Evolutionary conservation across 37 sponge, comb jelly and placozoan genomes (phyloP), one percentile per base, ranked within the genome.

Genomic region (Halichondria panicea): DNA sequence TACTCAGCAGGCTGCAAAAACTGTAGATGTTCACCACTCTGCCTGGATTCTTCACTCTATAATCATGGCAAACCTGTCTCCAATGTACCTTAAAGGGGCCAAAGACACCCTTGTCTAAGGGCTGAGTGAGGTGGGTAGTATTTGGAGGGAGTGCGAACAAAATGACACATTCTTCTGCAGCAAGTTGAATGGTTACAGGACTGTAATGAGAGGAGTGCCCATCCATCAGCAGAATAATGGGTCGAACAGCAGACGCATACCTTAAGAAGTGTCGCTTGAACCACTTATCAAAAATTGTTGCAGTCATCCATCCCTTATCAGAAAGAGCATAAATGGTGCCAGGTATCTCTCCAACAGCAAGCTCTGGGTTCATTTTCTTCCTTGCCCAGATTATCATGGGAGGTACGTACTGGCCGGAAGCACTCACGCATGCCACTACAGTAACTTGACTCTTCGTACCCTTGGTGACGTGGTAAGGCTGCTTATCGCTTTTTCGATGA

Each of bases 121-220:
- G 88, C 44, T 87, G 88, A 0, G 76, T 38, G 33, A 58, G 63
- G 33, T 81, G 82, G 0, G 81, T 87, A 4, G 88, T 81, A 39
- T 87, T 56, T 9, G 82, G 88, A 42, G 88, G 88, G 38, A 87
- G 59, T 36, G 76, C 81, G 1, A 87, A 64, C 52, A 81, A 66
- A 28, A 81, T 71, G 1, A 86, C 48, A 19, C 66, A 69, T 22
- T 77, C 15, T 21, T 80, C 76, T 66, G 31, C 55, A 21, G 87
- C 81, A 55, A 72, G 37, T 9, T 76, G 59, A 40, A 81, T 13
- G 22, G 66, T 61, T 21, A 50, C 60, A 33, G 81, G 87, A 15
- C 81, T 63, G 33, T 78, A 86, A 39, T 86, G 87, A 37, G 80
- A 74, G 70, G 66, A 53, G 39, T 80, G 81, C 15, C 87, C 87